Base-by-base conservation (phyloP, 2,113 vertebrate species). In the Dipodomys ordii region DNA sequence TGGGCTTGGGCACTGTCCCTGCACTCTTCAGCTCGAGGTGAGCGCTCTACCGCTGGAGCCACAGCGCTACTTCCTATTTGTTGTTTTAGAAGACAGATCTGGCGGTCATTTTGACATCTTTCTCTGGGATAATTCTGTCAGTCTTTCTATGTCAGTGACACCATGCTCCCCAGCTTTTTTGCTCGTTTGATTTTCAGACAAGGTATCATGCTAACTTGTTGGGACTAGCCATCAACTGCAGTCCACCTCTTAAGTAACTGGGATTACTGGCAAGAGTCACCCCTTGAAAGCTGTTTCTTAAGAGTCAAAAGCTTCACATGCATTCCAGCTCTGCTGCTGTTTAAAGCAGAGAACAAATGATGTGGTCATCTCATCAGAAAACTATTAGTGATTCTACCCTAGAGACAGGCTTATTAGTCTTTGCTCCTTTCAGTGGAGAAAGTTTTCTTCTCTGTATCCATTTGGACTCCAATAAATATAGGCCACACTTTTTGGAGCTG, bases 361-460 rank as follows among this genome's bases (percentile, higher is more conserved):
- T 68, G 73, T 64, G 67, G 12, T 78, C 57, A 72, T 83, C 35
- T 80, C 93, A 23, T 57, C 49, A 83, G 62, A 94, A 83, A 96
- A 69, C 8, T 74, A 57, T 57, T 4, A 27, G 90, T n/a, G n/a
- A 73, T 82, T 76, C 62, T 78, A 8, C 13, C 30, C 80, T n/a
- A 65, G 9, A 89, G 72, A 80, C 77, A 65, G 46, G 77, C 35
- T 83, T 80, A 7, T 83, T 80, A 7, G 62, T 83, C 39, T 86
- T 65, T 67, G n/a, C 23, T 64, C 39, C 83, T 94, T 91, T 94
- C 46, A 76, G 60, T 53, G 71, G 83, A 69, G 2, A 23, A 60
- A 7, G 81, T 74, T 82, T 39, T 60, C 35, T 77, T 95, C 62
- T 85, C 49, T 39, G n/a, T 64, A 57, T 94, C 28, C 64, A 80